Conservation (phyloP, 2,888 invertebrate genomes). For the Ochropacha duplaris region DNA sequence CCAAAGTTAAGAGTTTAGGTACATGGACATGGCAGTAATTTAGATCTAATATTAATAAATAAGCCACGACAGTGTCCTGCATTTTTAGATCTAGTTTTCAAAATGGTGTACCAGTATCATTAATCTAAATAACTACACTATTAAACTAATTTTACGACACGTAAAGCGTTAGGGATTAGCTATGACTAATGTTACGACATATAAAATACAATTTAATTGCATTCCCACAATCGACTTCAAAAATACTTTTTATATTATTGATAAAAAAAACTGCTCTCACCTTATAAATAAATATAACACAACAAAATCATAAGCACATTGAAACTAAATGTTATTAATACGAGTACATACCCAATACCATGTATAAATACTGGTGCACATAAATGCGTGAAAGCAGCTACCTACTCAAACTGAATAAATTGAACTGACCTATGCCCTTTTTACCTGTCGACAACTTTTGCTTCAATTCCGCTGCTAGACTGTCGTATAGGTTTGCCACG, state of each 20-base stretch:
- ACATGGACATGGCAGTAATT: not conserved
- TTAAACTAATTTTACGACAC: not conserved
- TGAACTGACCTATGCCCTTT: conserved; percentile 76
- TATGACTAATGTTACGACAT: not conserved
- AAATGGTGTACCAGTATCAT: not conserved
- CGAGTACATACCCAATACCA: conserved; percentile 37
- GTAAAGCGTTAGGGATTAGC: not conserved
- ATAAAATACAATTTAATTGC: not conserved
- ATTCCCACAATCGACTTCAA: not conserved
- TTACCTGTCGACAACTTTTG: conserved; percentile 83
- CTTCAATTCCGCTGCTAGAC: conserved; percentile 94
- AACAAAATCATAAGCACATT: not conserved
- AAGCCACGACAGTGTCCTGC: no score
- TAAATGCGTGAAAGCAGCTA: conserved; percentile 39
- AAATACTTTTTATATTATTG: not conserved
- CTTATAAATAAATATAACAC: not conserved
- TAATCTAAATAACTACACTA: not conserved
- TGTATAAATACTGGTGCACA: conserved; percentile 35
- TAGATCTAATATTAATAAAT: not conserved
- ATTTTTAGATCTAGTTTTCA: no score
- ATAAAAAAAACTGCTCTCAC: not conserved
- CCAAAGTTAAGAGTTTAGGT: not conserved
- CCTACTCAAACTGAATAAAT: conserved; percentile 48
- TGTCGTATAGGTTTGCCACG: conserved; percentile 92
- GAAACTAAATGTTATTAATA: conserved; percentile 4